phyloP scores from a whole-genome alignment of 64 coral and sea anemone genomes.

The Acropora tenuis region DNA sequence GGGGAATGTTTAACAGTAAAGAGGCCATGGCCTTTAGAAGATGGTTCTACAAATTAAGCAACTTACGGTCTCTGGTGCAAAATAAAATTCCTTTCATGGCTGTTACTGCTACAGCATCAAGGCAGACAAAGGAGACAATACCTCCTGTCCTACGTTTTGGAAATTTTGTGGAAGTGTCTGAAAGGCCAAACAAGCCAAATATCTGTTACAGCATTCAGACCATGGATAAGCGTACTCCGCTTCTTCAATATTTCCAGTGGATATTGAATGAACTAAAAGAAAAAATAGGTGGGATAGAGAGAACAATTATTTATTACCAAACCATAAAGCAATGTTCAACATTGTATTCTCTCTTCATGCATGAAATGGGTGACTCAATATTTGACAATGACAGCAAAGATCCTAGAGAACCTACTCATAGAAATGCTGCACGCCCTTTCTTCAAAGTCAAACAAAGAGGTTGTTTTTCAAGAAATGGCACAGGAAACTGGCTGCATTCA shows the following conservation, averaged over 20 bases:
- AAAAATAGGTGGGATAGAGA: background rate
- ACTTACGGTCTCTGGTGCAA: slow-evolving; percentile 47
- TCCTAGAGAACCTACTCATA: background rate
- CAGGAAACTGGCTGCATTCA: slow-evolving; percentile 8
- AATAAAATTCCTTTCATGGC: slow-evolving; percentile 13
- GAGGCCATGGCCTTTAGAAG: slow-evolving; percentile 52
- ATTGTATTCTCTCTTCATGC: background rate
- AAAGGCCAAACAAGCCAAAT: slow-evolving; percentile 66
- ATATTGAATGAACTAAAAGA: slow-evolving; percentile 34
- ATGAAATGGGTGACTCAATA: background rate
- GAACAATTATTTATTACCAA: slow-evolving; percentile 32
- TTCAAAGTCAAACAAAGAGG: slow-evolving; percentile 3
- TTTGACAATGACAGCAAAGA: background rate
- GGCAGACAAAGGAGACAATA: slow-evolving; percentile 45
- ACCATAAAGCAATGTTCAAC: background rate
- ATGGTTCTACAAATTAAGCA: slow-evolving; percentile 51
- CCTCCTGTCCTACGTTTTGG: slow-evolving; percentile 24
- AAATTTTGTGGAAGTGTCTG: slow-evolving; percentile 39
- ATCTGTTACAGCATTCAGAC: slow-evolving; percentile 35
- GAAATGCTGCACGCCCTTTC: slow-evolving; percentile 15
- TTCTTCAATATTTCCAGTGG: slow-evolving; percentile 33
- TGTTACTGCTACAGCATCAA: slow-evolving; percentile 71
- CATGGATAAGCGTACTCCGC: background rate
- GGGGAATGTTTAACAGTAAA: background rate
- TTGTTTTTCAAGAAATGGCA: background rate